Conservation (phyloP, 1,140 invertebrate species). For the Gryon sp. region DNA sequence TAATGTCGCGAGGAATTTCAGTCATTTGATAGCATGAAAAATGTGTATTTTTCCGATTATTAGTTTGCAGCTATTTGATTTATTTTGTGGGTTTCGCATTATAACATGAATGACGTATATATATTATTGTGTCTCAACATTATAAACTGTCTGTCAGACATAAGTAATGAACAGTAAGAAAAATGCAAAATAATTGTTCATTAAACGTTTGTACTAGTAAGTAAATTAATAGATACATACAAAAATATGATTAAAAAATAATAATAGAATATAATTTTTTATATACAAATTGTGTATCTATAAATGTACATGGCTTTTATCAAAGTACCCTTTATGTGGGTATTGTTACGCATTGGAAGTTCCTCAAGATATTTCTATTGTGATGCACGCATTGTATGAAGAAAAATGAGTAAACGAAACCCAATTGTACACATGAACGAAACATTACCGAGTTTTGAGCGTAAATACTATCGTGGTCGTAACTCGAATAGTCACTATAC, state of each 20-base stretch:
- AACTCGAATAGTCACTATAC: conserved; percentile 33
- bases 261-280: too few species aligned
- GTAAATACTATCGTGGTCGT: conserved; percentile 39
- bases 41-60: conserved; percentile 6
- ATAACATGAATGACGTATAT: conserved; percentile 1
- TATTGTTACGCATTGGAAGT: conserved; percentile 17
- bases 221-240: too few species aligned
- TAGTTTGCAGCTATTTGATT: conserved; percentile 9
- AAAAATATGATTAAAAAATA: too few species aligned
- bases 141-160: too few species aligned
- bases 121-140: too few species aligned
- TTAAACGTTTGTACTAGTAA: too few species aligned
- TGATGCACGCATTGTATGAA: conserved; percentile 10
- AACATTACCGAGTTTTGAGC: conserved; percentile 28
- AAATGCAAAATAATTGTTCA: too few species aligned
- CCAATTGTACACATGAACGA: conserved; percentile 34
- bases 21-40: conserved; percentile 3
- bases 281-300: background rate
- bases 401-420: conserved; percentile 46
- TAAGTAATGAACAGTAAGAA: too few species aligned
- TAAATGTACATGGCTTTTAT: background rate
- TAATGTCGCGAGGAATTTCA: conserved; percentile 3
- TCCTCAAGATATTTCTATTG: conserved; percentile 38
- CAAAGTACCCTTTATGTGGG: conserved; percentile 3
- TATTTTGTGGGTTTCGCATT: background rate